A percentile compares a stretch with the other conserved stretches of the same genome.
Evolutionary conservation across 2,113 vertebrate species (phyloP).

Genomic region (Empidonax traillii): DNA sequence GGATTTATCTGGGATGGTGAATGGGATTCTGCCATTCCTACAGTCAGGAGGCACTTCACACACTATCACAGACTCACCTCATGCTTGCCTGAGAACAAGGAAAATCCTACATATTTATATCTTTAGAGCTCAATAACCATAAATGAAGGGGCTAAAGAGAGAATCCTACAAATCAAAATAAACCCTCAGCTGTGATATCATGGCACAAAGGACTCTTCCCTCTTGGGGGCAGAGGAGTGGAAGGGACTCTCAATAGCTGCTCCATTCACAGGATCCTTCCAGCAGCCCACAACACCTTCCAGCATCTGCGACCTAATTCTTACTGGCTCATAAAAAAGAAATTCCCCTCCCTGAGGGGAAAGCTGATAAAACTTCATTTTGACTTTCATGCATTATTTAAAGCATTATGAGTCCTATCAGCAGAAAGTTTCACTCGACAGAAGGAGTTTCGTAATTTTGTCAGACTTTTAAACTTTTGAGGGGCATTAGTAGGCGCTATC

Average conservation of each 20-base stretch:
- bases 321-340: background rate
- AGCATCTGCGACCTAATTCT: background rate
- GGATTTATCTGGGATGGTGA: background rate
- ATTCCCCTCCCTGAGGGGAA: background rate
- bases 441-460: background rate
- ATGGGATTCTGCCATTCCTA: background rate
- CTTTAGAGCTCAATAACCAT: background rate
- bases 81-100: background rate
- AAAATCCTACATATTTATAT: background rate
- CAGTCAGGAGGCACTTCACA: background rate
- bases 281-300: background rate
- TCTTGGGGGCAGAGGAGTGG: background rate
- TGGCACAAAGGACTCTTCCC: background rate
- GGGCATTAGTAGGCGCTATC: background rate
- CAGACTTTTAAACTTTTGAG: background rate
- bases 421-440: background rate
- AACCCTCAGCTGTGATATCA: background rate
- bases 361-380: background rate
- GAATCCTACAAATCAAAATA: background rate
- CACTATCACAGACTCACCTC: background rate
- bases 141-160: background rate
- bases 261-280: background rate
- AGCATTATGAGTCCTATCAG: background rate
- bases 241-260: background rate
- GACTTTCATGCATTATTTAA: background rate